These are phyloP conservation scores for Alaudala cheleensis DNA, from an alignment of 2,113 vertebrate genomes.

Conservation along the genomic window DNA sequence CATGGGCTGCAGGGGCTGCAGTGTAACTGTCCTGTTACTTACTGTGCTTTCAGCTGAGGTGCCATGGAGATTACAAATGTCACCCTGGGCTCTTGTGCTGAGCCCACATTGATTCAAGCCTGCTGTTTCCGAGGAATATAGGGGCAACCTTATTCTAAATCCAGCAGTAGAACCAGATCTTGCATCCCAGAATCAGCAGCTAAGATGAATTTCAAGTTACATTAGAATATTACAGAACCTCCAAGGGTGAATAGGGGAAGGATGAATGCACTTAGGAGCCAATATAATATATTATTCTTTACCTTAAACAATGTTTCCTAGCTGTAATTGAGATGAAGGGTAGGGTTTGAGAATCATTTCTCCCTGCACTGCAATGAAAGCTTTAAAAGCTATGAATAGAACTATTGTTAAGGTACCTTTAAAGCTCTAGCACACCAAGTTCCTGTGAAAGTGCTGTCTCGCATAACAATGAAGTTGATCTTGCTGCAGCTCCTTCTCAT, in stretches of 20 bases:
- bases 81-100: neutral
- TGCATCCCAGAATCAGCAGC: neutral
- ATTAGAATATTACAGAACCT: neutral
- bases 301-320: neutral
- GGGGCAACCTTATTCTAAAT: neutral
- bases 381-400: slow-evolving; percentile 46
- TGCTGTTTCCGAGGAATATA: neutral
- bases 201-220: neutral
- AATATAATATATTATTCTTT: neutral
- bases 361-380: neutral
- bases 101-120: neutral
- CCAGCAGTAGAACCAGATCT: neutral
- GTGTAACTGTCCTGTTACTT: neutral
- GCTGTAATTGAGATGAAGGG: neutral
- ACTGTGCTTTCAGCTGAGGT: neutral
- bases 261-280: neutral
- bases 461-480: slow-evolving; percentile 54
- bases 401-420: slow-evolving; percentile 58
- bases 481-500: slow-evolving; percentile 14
- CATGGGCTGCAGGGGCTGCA: neutral
- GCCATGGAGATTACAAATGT: neutral
- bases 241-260: neutral
- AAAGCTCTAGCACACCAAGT: slow-evolving; percentile 45
- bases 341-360: neutral
- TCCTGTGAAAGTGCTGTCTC: slow-evolving; percentile 51